phyloP scores from a whole-genome alignment of 2,113 vertebrate species.

The Phyllostomus hastatus region DNA sequence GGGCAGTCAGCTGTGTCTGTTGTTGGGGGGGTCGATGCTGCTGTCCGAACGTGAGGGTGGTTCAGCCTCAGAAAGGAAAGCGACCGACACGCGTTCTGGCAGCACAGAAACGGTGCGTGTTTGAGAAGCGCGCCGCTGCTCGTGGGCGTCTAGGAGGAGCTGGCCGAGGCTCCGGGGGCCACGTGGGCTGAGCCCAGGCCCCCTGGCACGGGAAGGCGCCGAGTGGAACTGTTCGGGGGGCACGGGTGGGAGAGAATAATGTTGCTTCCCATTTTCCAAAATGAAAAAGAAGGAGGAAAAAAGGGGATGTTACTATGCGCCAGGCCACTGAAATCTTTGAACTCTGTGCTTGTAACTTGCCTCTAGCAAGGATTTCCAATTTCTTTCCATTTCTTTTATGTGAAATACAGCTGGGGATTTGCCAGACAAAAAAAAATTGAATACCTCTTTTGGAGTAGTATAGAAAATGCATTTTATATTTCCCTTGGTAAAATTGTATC shows the following conservation, averaged over 20 bases:
- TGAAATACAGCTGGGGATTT: not conserved
- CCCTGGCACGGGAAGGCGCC: not conserved
- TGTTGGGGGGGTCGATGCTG: not conserved
- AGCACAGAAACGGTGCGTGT: not conserved
- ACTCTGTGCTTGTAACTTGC: not conserved
- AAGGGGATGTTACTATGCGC: not conserved
- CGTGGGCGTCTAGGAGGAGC: not conserved
- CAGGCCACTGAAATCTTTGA: conserved; percentile 39
- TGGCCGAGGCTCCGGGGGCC: not conserved
- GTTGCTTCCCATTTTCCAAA: not conserved
- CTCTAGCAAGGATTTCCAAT: conserved; percentile 59
- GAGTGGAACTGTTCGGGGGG: not conserved
- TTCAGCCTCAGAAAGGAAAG: conserved; percentile 15
- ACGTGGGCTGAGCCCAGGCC: no score
- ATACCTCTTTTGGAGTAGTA: not conserved
- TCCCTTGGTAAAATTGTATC: conserved; percentile 37
- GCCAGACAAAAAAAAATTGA: not conserved
- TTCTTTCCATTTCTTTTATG: conserved; percentile 49
- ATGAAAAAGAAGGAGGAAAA: not conserved
- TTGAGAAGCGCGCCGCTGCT: not conserved
- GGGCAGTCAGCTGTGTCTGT: not conserved
- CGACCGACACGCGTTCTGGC: not conserved
- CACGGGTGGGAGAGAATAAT: not conserved
- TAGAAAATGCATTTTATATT: conserved; percentile 39
- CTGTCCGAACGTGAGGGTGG: not conserved